phyloP scores from a whole-genome alignment of 2,113 vertebrate species.

The Eptesicus fuscus region DNA sequence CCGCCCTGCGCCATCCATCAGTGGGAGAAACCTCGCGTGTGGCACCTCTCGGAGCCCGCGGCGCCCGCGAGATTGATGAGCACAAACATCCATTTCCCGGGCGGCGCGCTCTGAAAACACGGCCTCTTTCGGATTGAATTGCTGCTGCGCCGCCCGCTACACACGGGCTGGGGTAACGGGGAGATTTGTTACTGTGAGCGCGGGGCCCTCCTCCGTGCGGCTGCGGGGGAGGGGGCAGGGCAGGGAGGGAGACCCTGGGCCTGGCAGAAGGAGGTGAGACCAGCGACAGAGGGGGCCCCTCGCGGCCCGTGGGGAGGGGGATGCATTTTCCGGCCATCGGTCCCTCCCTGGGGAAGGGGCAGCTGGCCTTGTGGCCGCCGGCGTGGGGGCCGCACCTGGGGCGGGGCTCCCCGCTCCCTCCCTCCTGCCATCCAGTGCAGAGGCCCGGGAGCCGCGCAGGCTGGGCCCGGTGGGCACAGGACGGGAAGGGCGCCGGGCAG shows the following conservation, averaged over 20 bases:
- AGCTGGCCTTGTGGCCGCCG: not conserved
- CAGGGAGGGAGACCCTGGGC: too few species aligned
- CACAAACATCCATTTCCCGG: conserved; percentile 68
- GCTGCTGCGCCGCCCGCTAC: conserved; percentile 36
- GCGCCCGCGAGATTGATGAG: conserved; percentile 62
- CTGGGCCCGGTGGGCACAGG: rapidly evolving
- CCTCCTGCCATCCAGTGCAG: not conserved
- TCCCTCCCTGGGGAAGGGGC: not conserved
- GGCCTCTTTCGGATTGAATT: conserved; percentile 56
- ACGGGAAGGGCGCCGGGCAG: not conserved
- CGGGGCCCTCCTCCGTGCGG: rapidly evolving
- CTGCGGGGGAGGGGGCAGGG: rapidly evolving
- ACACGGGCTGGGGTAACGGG: not conserved
- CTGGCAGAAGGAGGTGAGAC: too few species aligned
- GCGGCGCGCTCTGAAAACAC: conserved; percentile 46
- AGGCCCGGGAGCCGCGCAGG: not conserved
- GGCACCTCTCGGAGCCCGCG: not conserved
- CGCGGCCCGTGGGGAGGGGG: rapidly evolving
- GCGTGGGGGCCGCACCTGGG: not conserved
- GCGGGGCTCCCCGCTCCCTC: rapidly evolving
- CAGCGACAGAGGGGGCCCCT: not conserved
- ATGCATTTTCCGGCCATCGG: not conserved
- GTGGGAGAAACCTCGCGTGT: conserved; percentile 60
- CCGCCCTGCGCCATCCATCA: conserved; percentile 60
- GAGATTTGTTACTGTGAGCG: conserved; percentile 35